Conservation (phyloP, 2,113 vertebrate species). For the Corynorhinus townsendii region DNA sequence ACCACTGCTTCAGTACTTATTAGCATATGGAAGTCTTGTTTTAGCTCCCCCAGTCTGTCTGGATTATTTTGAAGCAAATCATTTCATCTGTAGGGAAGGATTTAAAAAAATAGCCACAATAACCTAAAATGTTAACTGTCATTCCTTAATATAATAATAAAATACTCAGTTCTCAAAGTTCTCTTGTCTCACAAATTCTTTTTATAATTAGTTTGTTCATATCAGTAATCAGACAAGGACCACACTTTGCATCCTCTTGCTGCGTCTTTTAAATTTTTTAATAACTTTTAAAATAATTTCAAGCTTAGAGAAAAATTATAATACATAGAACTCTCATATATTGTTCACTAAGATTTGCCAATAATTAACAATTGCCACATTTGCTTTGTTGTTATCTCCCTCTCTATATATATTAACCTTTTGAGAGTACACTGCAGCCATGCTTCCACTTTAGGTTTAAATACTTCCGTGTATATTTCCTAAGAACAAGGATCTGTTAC, state of each 20-base stretch:
- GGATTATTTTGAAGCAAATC: conserved; percentile 1
- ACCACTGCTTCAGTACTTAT: background rate
- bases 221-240: background rate
- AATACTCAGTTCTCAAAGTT: background rate
- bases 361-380: background rate
- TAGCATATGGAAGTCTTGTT: background rate
- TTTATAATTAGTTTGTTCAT: background rate
- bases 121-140: background rate
- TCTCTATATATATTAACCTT: background rate
- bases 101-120: background rate
- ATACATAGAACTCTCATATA: background rate
- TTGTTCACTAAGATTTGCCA: background rate
- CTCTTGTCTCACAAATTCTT: background rate
- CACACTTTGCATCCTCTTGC: background rate
- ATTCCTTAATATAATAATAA: background rate
- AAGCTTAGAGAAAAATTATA: background rate
- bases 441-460: background rate
- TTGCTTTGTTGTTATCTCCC: background rate
- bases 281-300: conserved; percentile 10
- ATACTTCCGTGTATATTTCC: background rate
- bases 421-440: background rate
- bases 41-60: background rate
- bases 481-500: background rate
- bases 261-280: background rate
- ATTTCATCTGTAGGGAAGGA: background rate